Conservation (phyloP, 2,797 vertebrate species). For the Neosilurus hyrtlii region DNA sequence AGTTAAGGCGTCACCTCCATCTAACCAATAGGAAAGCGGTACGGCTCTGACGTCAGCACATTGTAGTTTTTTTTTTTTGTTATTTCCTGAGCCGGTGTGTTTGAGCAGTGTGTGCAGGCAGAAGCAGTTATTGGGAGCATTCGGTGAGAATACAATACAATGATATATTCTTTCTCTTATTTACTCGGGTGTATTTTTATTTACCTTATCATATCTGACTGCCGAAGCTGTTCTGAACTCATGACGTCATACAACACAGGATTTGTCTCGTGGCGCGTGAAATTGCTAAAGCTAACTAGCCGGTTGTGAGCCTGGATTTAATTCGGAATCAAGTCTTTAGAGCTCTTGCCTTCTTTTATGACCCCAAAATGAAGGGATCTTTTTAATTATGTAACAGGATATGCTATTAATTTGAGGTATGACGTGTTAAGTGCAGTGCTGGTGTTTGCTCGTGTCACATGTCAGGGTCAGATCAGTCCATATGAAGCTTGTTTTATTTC, state of each 20-base stretch:
- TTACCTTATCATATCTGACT: not conserved
- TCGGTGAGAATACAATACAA: conserved; percentile 64
- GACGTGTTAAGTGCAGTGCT: not conserved
- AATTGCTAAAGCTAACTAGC: conserved; percentile 9
- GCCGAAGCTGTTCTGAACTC: not conserved
- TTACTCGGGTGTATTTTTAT: not conserved
- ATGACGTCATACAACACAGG: not conserved
- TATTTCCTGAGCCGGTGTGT: conserved; percentile 58
- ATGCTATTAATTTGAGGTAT: not conserved
- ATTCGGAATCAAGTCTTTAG: not conserved
- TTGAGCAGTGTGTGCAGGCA: conserved; percentile 48
- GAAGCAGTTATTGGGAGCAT: conserved; percentile 42
- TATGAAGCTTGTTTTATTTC: not conserved
- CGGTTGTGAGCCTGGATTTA: not conserved
- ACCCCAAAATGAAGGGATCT: no score
- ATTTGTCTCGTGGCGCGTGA: not conserved
- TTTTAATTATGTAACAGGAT: not conserved
- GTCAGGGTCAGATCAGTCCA: not conserved
- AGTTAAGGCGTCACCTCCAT: fast-evolving
- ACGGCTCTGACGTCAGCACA: not conserved
- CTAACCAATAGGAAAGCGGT: conserved; percentile 59
- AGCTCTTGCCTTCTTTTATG: no score
- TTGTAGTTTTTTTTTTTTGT: conserved; percentile 28
- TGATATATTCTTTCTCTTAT: not conserved
- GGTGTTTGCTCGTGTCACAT: no score